These are phyloP conservation scores for mouse (Mus musculus) DNA, from an alignment of 2,113 vertebrate species.

Conservation along the genomic window GRCm39 chr4:128985501-128986000, in stretches of 20 bases:
- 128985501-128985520: background rate
- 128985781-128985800: background rate
- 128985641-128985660: background rate
- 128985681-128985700: background rate
- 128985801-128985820: background rate
- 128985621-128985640: background rate
- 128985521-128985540: background rate
- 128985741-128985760: background rate
- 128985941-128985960: background rate
- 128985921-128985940: background rate
- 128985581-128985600: background rate
- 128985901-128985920: background rate
- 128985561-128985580: background rate
- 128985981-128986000: background rate
- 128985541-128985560: too few relatives aligned
- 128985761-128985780: background rate
- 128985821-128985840: background rate
- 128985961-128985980: background rate
- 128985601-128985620: background rate
- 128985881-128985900: background rate
- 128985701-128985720: background rate
- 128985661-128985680: background rate
- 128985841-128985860: background rate
- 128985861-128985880: background rate
- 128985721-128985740: background rate